phyloP scores from a whole-genome alignment of 2,888 invertebrate genomes.

The Galeruca laticollis region DNA sequence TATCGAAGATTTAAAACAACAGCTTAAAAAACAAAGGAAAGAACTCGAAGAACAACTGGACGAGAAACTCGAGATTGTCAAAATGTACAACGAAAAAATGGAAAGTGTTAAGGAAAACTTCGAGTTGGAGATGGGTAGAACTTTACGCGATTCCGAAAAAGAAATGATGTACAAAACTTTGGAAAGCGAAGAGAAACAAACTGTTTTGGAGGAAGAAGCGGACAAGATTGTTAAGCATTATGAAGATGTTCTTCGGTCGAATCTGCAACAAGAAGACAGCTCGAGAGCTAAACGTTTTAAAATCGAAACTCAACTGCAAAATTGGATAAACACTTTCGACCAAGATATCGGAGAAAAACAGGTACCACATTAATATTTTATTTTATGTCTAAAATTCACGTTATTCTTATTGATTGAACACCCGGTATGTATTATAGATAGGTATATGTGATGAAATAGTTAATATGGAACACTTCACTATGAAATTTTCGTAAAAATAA shows the following conservation, averaged over 20 bases:
- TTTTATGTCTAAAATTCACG: background rate
- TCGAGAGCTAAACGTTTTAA: conserved; percentile 70
- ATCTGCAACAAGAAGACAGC: conserved; percentile 70
- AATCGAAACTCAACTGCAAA: conserved; percentile 71
- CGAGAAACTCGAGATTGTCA: conserved; percentile 51
- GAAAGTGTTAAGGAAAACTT: conserved; percentile 37
- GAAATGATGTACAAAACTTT: conserved; percentile 70
- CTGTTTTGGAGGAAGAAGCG: conserved; percentile 69
- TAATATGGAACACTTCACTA: no score
- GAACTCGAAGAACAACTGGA: conserved; percentile 54
- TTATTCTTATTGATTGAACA: no score
- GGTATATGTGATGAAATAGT: no score
- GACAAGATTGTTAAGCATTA: conserved; percentile 66
- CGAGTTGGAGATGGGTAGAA: conserved; percentile 47
- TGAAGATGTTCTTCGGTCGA: conserved; percentile 65
- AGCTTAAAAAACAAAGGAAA: conserved; percentile 52
- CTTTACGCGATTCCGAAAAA: conserved; percentile 53
- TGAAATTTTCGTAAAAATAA: no score
- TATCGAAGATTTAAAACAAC: conserved; percentile 51
- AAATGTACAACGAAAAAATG: conserved; percentile 51
- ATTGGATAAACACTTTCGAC: conserved; percentile 74
- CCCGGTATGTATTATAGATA: no score
- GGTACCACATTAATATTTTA: background rate
- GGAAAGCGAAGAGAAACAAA: conserved; percentile 67
- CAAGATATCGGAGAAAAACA: conserved; percentile 73